phyloP scores from a whole-genome alignment of 2,113 vertebrate species.

The Rafetus swinhoei region DNA sequence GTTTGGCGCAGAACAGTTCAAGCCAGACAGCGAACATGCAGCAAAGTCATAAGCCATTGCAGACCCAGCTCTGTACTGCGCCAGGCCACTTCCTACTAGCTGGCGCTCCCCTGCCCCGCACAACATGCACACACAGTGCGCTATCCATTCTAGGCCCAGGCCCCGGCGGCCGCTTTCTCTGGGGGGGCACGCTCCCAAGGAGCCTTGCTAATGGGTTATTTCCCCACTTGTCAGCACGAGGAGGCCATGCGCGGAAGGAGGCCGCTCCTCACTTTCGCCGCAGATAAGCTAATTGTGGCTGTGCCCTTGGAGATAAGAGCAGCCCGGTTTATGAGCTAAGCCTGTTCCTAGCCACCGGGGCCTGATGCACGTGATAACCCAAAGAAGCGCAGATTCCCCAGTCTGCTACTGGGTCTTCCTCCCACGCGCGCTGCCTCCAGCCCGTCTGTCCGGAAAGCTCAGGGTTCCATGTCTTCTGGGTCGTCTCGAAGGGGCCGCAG shows the following conservation, averaged over 20 bases:
- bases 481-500: too few relatives aligned
- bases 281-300: constrained; percentile 79
- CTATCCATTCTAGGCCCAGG: too few relatives aligned
- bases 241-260: constrained; percentile 69
- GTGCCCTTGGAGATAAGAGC: constrained; percentile 75
- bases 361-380: neutral
- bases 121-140: too few relatives aligned
- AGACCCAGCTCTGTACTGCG: neutral
- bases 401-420: neutral
- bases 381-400: neutral
- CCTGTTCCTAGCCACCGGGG: constrained; percentile 53
- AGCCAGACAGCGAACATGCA: neutral
- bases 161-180: constrained; percentile 31
- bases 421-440: accelerated
- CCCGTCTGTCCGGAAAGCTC: too few relatives aligned
- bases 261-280: constrained; percentile 67
- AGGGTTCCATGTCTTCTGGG: too few relatives aligned
- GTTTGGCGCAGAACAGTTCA: neutral
- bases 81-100: neutral
- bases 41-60: neutral
- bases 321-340: constrained; percentile 69
- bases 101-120: neutral
- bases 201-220: neutral
- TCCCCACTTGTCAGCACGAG: neutral
- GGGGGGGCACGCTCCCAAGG: neutral